A percentile compares a stretch with the other conserved stretches of the same genome.
These are phyloP conservation scores for Acridotheres tristis DNA, from an alignment of 2,797 vertebrate genomes.

Conservation along the genomic window DNA sequence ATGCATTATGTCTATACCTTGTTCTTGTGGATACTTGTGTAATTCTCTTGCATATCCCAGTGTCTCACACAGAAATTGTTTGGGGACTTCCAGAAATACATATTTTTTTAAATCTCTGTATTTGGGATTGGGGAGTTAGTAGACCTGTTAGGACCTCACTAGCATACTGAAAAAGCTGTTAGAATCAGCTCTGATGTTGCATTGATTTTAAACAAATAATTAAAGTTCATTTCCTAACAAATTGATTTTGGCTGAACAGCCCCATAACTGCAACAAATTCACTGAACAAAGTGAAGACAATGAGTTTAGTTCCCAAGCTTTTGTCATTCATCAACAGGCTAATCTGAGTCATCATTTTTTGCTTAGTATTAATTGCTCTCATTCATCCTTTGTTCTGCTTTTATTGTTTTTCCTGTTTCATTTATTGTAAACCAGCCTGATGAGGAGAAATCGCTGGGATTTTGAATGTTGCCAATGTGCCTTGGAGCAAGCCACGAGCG, in stretches of 20 bases:
- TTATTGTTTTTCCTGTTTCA: not conserved
- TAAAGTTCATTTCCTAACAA: conserved; percentile 25
- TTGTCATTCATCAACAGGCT: conserved; percentile 21
- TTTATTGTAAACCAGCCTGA: not conserved
- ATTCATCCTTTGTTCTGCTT: conserved; percentile 13
- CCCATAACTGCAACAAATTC: not conserved
- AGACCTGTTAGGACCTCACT: not conserved
- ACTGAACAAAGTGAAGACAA: not conserved
- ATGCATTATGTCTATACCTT: not conserved
- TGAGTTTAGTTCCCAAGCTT: not conserved
- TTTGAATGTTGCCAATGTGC: not conserved
- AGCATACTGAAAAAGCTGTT: not conserved
- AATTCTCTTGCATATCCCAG: not conserved
- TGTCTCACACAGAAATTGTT: not conserved
- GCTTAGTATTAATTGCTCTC: not conserved
- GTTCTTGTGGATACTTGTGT: not conserved
- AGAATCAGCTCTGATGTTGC: not conserved
- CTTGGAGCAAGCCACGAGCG: not conserved
- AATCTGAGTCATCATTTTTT: conserved; percentile 7
- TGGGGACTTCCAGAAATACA: not conserved
- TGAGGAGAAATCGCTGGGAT: not conserved
- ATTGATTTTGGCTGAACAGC: not conserved
- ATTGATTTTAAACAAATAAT: conserved; percentile 36
- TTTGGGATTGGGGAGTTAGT: not conserved
- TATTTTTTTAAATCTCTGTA: not conserved